phyloP scores from a whole-genome alignment of 2,113 vertebrate genomes.

The Saguinus midas region DNA sequence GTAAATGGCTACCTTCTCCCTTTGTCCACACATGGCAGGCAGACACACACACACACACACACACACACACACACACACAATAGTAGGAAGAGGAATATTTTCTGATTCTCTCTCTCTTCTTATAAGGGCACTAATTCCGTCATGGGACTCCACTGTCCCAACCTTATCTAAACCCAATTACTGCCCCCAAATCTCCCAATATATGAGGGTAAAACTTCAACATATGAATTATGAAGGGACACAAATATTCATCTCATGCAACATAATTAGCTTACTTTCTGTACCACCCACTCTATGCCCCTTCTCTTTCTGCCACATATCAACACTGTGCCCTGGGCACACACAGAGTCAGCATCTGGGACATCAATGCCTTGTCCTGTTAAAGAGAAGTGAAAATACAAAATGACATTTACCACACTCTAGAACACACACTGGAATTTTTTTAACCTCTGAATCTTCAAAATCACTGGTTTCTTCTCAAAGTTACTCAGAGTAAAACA shows the following conservation, averaged over 20 bases:
- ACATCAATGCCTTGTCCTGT: background rate
- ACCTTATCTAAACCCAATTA: background rate
- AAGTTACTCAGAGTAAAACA: background rate
- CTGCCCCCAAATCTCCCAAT: background rate
- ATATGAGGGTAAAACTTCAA: background rate
- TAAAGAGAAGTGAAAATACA: background rate
- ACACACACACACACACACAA: too few species aligned
- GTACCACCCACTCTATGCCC: too few species aligned
- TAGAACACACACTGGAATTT: background rate
- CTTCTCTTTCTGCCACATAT: background rate
- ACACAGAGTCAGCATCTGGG: background rate
- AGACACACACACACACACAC: too few species aligned
- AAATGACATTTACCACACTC: background rate
- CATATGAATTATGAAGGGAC: background rate
- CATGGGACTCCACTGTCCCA: background rate
- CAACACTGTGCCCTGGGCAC: background rate
- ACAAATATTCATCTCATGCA: background rate
- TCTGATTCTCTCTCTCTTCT: background rate
- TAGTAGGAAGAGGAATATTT: too few species aligned
- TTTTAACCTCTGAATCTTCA: background rate
- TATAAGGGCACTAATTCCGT: background rate
- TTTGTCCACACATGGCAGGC: background rate
- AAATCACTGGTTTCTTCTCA: background rate
- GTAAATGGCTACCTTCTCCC: background rate
- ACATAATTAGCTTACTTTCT: background rate